Evolutionary conservation across 92 coral and sea anemone species (phyloP).

Genomic region (Metridium senile): DNA sequence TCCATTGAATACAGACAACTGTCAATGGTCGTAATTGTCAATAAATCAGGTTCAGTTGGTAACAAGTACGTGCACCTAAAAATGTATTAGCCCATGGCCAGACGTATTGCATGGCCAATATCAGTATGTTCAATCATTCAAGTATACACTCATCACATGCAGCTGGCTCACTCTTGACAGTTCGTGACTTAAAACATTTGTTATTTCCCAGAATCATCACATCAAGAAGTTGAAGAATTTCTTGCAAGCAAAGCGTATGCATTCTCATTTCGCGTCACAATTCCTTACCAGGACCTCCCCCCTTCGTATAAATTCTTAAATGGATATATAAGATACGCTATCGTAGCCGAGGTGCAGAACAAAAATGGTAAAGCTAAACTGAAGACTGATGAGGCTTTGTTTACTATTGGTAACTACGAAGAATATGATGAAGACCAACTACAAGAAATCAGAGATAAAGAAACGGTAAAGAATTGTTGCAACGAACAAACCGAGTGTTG

Average conservation of each 20-base stretch:
- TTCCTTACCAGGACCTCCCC: constrained; percentile 65
- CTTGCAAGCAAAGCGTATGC: constrained; percentile 29
- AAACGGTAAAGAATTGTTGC: not conserved
- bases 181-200: not conserved
- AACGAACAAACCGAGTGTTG: not conserved
- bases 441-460: constrained; percentile 36
- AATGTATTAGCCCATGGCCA: too few species aligned
- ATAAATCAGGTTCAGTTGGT: too few species aligned
- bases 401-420: constrained; percentile 53
- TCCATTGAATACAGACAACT: too few species aligned
- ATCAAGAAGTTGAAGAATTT: not conserved
- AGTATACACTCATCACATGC: too few species aligned
- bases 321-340: constrained; percentile 75
- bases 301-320: constrained; percentile 69
- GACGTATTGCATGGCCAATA: too few species aligned
- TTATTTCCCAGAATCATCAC: not conserved
- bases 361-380: constrained; percentile 50
- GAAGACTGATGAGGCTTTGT: constrained; percentile 51
- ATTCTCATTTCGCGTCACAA: constrained; percentile 65
- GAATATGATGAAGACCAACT: constrained; percentile 41
- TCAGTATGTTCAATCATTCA: too few species aligned
- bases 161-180: not conserved
- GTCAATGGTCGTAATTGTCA: too few species aligned
- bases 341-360: constrained; percentile 62
- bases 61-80: too few species aligned